Base-by-base conservation (phyloP, 2,888 invertebrate species). In the Dascillus cervinus region DNA sequence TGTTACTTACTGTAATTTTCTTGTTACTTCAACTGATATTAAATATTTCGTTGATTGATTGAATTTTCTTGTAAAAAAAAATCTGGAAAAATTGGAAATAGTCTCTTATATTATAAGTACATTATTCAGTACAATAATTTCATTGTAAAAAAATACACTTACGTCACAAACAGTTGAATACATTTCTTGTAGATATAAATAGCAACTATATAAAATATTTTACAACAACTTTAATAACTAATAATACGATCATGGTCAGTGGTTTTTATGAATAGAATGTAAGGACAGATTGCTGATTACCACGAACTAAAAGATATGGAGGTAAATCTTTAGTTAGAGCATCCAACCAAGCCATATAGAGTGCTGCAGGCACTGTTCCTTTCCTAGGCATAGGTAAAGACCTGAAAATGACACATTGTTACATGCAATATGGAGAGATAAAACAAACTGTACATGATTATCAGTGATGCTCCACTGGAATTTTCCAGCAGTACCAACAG, bases 271-370 rank as follows among this genome's bases (percentile, higher is more conserved):
- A 89, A 65, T 90, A 89, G 65, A 87, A 87, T 5, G 89, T 89
- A 52, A 90, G 75, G 41, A 89, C 89, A 28, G 89, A 88, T 30
- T 83, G 82, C 58, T 90, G 89, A 65, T 90, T 90, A 29, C 89
- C 89, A 46, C 89, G 71, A 25, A 88, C 81, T 50, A 90, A 71
- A 29, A 95, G 72, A 58, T 89, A 82, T 0, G 96, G 94, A 19
- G 92, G 94, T 67, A 96, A 75, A 59, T 85, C 86, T 43, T 75
- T 77, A 14, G 92, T 90, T 50, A 97, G 70, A 53, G 83, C 77
- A 67, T 96, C 96, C 52, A 97, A 65, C 96, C 96, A 97, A 6
- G 91, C 85, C 89, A 95, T 88, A 69, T 95, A 96, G 27, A 96
- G 69, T 1, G 89, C 82, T 2, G 94, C 87, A 2, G 92, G 88